A percentile compares a stretch with the other conserved stretches of the same genome.
Conservation (phyloP, 2,797 vertebrate species). For the Gallinago stenura region DNA sequence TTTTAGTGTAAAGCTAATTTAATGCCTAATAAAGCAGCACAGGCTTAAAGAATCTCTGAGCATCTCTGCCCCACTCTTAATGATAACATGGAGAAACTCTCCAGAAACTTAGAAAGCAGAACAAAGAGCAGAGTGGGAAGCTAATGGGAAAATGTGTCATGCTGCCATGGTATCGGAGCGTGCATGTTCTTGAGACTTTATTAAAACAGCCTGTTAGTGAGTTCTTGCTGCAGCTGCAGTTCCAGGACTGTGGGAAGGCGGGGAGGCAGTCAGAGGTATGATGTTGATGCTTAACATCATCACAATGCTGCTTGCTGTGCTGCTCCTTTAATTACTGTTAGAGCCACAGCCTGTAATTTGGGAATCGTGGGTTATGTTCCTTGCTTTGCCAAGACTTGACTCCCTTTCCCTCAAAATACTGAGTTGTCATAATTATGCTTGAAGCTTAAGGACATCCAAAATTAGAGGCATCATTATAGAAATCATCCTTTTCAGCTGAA, state of each 20-base stretch:
- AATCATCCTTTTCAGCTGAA: conserved; percentile 10
- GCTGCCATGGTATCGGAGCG: conserved; percentile 21
- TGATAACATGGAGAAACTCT: conserved; percentile 6
- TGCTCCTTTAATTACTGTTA: neutral
- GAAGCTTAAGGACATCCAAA: conserved; percentile 32
- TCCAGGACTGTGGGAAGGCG: neutral
- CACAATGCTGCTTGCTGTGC: neutral
- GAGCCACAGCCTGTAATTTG: conserved; percentile 3
- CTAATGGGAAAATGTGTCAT: conserved; percentile 50
- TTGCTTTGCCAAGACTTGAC: neutral
- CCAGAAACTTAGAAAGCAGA: conserved; percentile 48
- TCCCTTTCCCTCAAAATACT: neutral
- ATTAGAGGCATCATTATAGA: neutral
- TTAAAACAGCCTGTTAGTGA: neutral
- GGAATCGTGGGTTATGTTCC: conserved; percentile 2
- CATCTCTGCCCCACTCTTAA: neutral
- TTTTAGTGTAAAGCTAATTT: neutral
- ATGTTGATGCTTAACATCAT: neutral
- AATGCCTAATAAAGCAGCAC: neutral
- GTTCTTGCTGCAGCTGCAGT: neutral
- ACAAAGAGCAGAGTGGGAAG: conserved; percentile 64
- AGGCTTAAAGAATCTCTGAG: neutral
- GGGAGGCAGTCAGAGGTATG: neutral
- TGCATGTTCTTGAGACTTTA: neutral
- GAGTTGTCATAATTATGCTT: neutral